Evolutionary conservation across 2,888 invertebrate species (phyloP), one percentile per base, ranked within the genome.

Genomic region (Drosophila tanythrix): DNA sequence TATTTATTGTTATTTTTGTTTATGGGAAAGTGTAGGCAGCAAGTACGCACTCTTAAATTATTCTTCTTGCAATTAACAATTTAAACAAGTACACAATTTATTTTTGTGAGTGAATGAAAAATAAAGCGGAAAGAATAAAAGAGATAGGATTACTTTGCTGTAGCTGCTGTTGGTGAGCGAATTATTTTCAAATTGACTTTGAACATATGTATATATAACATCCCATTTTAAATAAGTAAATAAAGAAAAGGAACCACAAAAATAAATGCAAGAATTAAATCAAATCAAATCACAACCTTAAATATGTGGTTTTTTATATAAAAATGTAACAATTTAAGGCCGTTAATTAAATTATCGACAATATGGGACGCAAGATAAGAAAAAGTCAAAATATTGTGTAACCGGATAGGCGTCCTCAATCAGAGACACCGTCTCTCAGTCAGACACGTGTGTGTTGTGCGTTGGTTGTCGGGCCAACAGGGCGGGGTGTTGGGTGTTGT

Each of bases 301-400:
- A 56, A 38, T 25, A 25, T 15, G 2, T 15, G 2, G 1, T 25
- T 15, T 36, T 5, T 15, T 43, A 15, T 31, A 11, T 3, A 40
- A 10, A 57, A 15, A 31, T 11, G n/a, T 40, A 31, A 31, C 73
- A 70, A 62, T 81, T 89, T 74, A 70, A 73, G 58, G 64, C 33
- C 75, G 63, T 81, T 84, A 84, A 90, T 89, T 88, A 79, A 90
- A 80, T 81, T 73, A 82, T 77, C 33, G 62, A 60, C 61, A 76
- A 68, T 63, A 64, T 65, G 56, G 57, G 33, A 63, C 70, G 46
- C 82, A 62, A 74, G 73, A 74, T 80, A 83, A 83, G 81, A 79
- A 77, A 62, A 83, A 89, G 89, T 91, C 92, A 91, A 90, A 91
- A 91, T 91, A 91, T 91, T 91, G 79, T 91, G 91, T 89, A 90